phyloP scores from a whole-genome alignment of 2,797 vertebrate genomes.

The Falco concolor region DNA sequence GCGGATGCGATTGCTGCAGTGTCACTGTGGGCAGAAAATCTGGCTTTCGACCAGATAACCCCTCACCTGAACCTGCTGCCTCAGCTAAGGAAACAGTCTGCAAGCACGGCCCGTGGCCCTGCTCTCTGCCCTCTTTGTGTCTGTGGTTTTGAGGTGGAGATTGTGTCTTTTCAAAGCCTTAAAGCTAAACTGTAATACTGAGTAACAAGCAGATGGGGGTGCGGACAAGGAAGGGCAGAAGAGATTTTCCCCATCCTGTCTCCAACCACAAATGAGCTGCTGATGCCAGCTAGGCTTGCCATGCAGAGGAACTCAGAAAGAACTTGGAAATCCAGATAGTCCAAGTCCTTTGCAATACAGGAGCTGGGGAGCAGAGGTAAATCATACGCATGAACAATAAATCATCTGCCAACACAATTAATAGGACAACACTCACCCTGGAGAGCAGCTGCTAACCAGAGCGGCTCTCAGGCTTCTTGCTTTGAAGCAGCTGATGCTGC shows the following conservation, averaged over 20 bases:
- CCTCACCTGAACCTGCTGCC: not conserved
- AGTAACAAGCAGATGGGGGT: not conserved
- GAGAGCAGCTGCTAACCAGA: not conserved
- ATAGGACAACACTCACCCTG: not conserved
- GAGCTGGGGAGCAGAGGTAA: not conserved
- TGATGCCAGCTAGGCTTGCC: not conserved
- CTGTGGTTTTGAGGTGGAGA: not conserved
- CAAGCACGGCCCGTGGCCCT: rapidly evolving
- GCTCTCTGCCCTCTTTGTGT: not conserved
- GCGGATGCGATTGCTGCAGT: not conserved
- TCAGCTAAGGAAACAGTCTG: not conserved
- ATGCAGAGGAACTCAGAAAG: not conserved
- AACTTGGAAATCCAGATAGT: not conserved
- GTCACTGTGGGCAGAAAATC: not conserved
- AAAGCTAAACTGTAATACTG: not conserved
- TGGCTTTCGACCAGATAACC: not conserved
- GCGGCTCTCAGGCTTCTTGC: not conserved
- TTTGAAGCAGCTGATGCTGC: not conserved
- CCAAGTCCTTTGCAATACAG: not conserved
- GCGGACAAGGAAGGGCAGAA: not conserved
- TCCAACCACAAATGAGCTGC: rapidly evolving
- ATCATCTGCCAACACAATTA: not conserved
- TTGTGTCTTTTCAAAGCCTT: not conserved
- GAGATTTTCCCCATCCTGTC: not conserved
- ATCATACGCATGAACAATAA: not conserved